Conservation (phyloP, 2,797 vertebrate genomes). For the Odontamblyopus rebecca region DNA sequence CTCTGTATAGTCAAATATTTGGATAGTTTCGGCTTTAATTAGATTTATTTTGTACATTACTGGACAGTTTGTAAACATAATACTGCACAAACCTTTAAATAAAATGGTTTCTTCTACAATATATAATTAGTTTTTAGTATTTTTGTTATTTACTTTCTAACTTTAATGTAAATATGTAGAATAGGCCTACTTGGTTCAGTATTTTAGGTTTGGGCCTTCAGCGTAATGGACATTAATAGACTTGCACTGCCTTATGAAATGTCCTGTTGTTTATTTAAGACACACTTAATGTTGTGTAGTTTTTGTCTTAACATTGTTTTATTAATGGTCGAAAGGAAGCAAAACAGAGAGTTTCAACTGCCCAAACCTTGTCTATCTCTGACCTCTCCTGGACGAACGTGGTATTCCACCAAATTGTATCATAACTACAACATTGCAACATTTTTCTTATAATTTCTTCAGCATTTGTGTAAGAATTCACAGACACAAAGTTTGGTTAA, state of each 20-base stretch:
- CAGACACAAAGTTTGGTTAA: background rate
- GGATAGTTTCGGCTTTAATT: background rate
- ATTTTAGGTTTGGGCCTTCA: background rate
- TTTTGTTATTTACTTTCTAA: too few species aligned
- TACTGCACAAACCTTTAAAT: too few species aligned
- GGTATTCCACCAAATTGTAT: background rate
- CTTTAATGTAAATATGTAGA: too few species aligned
- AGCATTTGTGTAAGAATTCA: background rate
- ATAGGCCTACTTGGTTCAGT: too few species aligned
- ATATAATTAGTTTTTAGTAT: too few species aligned
- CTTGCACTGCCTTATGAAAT: too few species aligned
- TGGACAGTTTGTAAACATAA: too few species aligned
- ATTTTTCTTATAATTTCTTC: background rate
- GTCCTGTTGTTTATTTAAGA: background rate
- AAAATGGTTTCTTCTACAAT: too few species aligned
- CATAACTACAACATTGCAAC: background rate
- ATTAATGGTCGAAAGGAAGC: background rate
- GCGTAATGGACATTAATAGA: background rate
- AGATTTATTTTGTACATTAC: too few species aligned
- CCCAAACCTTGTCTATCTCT: too few species aligned
- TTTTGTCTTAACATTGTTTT: background rate
- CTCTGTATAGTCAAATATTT: background rate
- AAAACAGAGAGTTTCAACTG: too few species aligned
- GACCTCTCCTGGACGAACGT: too few species aligned
- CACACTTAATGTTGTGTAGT: background rate